These are phyloP conservation scores for Melierax canorus DNA, from an alignment of 2,113 vertebrate genomes.

Conservation along the genomic window DNA sequence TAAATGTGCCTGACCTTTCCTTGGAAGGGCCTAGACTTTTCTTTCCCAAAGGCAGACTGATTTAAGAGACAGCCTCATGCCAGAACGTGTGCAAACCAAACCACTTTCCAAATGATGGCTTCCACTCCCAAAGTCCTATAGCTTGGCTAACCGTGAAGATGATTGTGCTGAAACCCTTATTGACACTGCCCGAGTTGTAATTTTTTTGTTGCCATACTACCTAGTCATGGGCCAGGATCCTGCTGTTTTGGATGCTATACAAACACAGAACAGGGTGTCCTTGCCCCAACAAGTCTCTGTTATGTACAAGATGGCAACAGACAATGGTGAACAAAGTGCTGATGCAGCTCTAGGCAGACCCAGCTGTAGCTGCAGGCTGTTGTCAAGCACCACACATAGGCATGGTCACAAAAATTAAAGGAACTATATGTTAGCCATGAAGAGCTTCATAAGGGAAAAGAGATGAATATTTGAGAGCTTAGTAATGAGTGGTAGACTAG, in stretches of 20 bases:
- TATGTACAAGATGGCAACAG: background rate
- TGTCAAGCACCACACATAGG: background rate
- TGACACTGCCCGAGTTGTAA: background rate
- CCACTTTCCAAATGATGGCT: background rate
- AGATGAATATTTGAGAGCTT: background rate
- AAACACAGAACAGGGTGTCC: background rate
- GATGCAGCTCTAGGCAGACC: background rate
- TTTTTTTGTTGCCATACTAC: background rate
- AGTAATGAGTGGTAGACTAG: background rate
- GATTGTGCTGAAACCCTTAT: background rate
- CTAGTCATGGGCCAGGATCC: background rate
- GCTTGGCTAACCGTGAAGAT: background rate
- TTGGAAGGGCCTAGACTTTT: background rate
- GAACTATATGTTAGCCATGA: background rate
- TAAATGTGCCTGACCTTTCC: background rate
- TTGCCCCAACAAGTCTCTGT: background rate
- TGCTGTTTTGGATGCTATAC: background rate
- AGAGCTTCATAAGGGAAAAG: background rate
- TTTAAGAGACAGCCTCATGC: background rate
- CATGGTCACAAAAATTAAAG: background rate
- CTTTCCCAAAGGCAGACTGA: background rate
- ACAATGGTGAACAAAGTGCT: background rate
- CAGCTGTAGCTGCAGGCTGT: background rate
- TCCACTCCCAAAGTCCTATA: background rate
- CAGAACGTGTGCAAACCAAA: background rate